Conservation (phyloP, 2,888 invertebrate genomes). For the Hydrotaea cyrtoneurina region DNA sequence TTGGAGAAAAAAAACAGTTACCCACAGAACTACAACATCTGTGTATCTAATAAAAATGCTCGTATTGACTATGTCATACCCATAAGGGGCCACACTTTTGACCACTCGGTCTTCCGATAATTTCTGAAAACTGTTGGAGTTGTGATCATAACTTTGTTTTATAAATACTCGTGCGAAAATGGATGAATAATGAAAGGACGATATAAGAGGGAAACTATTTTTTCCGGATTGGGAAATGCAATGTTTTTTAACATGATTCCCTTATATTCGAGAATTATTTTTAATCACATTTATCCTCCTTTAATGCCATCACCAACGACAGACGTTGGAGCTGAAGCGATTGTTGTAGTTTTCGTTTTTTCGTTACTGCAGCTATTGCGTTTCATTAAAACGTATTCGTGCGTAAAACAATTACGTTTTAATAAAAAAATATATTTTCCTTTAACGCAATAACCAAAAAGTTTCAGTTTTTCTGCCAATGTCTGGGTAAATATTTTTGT, state of each 20-base stretch:
- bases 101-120: background rate
- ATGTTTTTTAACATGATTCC: constrained; percentile 38
- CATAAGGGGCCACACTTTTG: background rate
- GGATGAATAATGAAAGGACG: no score
- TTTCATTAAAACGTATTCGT: constrained; percentile 71
- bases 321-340: background rate
- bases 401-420: constrained; percentile 69
- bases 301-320: background rate
- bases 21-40: no score
- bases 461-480: constrained; percentile 22
- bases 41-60: no score
- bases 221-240: no score
- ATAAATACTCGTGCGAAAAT: no score
- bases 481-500: constrained; percentile 30
- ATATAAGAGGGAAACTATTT: background rate
- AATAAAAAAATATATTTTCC: constrained; percentile 4
- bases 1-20: no score
- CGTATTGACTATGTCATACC: no score
- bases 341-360: background rate
- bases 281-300: constrained; percentile 13
- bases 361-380: constrained; percentile 42
- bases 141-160: background rate
- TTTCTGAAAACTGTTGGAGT: background rate
- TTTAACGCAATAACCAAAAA: constrained; percentile 31
- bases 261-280: constrained; percentile 14